phyloP scores from a whole-genome alignment of 1,140 invertebrate genomes.

The Metaphire vulgaris region DNA sequence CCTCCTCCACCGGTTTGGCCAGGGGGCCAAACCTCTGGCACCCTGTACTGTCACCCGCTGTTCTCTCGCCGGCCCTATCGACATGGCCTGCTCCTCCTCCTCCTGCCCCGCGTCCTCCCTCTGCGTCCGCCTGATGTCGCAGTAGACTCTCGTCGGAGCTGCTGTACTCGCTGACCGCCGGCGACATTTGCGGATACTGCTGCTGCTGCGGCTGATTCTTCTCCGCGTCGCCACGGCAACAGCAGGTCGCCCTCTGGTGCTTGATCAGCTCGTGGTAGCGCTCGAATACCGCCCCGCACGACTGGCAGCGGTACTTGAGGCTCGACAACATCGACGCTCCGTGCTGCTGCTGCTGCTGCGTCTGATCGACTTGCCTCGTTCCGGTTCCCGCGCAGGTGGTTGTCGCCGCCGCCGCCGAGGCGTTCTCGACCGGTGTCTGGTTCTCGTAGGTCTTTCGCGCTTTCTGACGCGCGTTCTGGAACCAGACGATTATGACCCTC shows the following conservation, averaged over 20 bases:
- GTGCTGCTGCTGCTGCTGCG: neutral
- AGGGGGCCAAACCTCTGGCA: too few relatives aligned
- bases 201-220: neutral
- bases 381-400: too few relatives aligned
- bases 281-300: constrained; percentile 94
- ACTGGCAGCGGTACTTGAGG: constrained; percentile 97
- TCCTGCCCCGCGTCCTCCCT: neutral
- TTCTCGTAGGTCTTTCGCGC: constrained; percentile 64
- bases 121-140: neutral
- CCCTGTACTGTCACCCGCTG: too few relatives aligned
- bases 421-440: constrained; percentile 54
- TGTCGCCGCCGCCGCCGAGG: constrained; percentile 51
- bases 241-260: constrained; percentile 96
- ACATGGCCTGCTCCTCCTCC: neutral
- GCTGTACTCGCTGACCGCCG: neutral
- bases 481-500: constrained; percentile 92
- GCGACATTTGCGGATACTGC: neutral
- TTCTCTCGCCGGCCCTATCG: too few relatives aligned
- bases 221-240: constrained; percentile 61
- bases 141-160: neutral
- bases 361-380: too few relatives aligned
- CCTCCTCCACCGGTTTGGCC: too few relatives aligned
- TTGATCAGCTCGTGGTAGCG: constrained; percentile 96
- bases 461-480: constrained; percentile 97
- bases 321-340: constrained; percentile 70